Evolutionary conservation across 2,888 invertebrate genomes (phyloP).

Genomic region (Ephialtes manifestator): DNA sequence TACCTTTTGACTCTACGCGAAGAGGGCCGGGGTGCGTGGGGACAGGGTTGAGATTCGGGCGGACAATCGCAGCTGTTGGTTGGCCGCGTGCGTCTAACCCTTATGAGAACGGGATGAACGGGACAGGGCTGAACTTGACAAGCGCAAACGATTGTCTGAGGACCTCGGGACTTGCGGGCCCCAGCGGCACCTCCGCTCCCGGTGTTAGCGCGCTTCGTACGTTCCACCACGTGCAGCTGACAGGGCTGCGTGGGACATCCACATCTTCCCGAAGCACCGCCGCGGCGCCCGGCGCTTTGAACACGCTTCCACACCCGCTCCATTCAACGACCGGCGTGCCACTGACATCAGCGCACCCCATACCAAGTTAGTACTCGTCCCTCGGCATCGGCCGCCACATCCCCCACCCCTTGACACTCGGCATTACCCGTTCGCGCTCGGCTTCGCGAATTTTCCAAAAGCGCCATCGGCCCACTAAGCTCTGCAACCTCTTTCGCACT

Average conservation of each 20-base stretch:
- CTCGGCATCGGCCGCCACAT: background rate
- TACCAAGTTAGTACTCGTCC: conserved; percentile 60
- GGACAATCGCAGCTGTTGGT: conserved; percentile 82
- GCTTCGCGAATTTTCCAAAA: conserved; percentile 57
- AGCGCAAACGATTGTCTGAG: conserved; percentile 83
- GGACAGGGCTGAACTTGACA: conserved; percentile 84
- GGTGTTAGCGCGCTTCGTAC: conserved; percentile 76
- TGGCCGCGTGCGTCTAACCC: conserved; percentile 81
- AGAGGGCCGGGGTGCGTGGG: conserved; percentile 76
- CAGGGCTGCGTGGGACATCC: conserved; percentile 82
- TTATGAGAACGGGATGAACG: conserved; percentile 83
- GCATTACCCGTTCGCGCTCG: conserved; percentile 72
- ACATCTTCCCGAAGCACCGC: conserved; percentile 80
- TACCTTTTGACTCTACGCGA: conserved; percentile 80
- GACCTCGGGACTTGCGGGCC: conserved; percentile 80
- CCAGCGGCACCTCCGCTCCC: conserved; percentile 73
- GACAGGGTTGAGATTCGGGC: conserved; percentile 81
- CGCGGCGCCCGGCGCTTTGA: conserved; percentile 82
- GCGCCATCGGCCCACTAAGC: conserved; percentile 31
- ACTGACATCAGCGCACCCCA: conserved; percentile 77
- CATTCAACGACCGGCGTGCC: conserved; percentile 84
- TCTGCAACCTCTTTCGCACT: conserved; percentile 16
- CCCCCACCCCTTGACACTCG: conserved; percentile 57
- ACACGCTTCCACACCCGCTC: conserved; percentile 85
- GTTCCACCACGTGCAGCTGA: conserved; percentile 84